phyloP scores from a whole-genome alignment of 2,113 vertebrate genomes.

The Calidris pygmaea region DNA sequence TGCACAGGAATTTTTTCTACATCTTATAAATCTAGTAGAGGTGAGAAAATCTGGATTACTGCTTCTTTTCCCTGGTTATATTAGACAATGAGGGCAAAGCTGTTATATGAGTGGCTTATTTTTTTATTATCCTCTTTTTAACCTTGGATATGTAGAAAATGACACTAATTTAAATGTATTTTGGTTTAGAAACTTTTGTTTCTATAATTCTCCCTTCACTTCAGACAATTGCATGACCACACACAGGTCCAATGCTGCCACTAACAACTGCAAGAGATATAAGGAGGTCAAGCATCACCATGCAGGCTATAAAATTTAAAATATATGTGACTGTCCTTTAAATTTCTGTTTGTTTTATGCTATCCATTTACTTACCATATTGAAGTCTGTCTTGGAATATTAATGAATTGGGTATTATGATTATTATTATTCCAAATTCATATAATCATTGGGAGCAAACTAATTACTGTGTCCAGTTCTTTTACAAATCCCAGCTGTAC shows the following conservation, averaged over 20 bases:
- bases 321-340: background rate
- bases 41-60: slow-evolving; percentile 71
- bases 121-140: background rate
- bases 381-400: background rate
- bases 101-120: background rate
- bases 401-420: background rate
- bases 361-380: background rate
- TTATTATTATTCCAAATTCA: background rate
- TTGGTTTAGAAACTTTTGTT: background rate
- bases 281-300: background rate
- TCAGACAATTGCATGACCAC: background rate
- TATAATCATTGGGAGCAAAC: background rate
- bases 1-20: slow-evolving; percentile 90
- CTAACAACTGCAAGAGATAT: background rate
- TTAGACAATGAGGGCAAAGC: background rate
- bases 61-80: background rate
- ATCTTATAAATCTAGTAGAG: slow-evolving; percentile 92
- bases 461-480: background rate
- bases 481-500: background rate
- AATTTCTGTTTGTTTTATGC: background rate
- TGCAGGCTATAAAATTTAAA: background rate
- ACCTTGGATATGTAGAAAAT: background rate
- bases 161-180: background rate
- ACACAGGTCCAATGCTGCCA: background rate
- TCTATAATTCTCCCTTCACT: background rate